Evolutionary conservation across 2,797 vertebrate genomes (phyloP), one percentile per base, ranked within the genome.

Genomic region (Myotis vivesi): DNA sequence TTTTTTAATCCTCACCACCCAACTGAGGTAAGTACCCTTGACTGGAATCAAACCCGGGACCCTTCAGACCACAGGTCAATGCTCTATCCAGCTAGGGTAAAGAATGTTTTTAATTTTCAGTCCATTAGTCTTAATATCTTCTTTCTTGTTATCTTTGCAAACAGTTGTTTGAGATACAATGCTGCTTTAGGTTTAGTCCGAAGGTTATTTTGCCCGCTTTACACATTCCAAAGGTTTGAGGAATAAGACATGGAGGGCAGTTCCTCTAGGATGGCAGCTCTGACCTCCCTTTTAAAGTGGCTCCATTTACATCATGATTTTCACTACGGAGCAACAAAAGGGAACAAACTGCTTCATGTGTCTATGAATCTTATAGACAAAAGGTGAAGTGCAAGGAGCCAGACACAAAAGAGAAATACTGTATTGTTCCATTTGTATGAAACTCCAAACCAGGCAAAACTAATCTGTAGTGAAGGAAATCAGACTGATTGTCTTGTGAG

Each of bases 361-460:
- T 66, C 38, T 93, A 76, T 91, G 92, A 87, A 87, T 76, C 30
- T 89, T 55, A 6, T 25, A 81, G 49, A 81, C 80, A 25, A 57
- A 68, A 53, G 16, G 41, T 49, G 49, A 17, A 84, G 59, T 64
- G 68, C 71, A 94, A 86, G 75, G 87, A 84, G 5, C 25, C 76
- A 93, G 33, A 49, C 30, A 71, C 72, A 82, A 85, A 91, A 73
- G 46, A 77, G 36, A 91, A 76, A 80, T 89, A 38, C 7, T 73
- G 12, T 51, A 77, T 80, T 77, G 71, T 77, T 90, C 25, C n/a
- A 82, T 71, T 49, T 82, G 36, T 71, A 59, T 75, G 93, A 85
- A 84, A 91, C 55, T 81, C 25, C 84, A 87, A 84, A 49, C 30
- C 77, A 88, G 44, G 59, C 62, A 84, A 88, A 84, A 84, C 62